Percentiles rank a stretch among this genome's conserved stretches.
Conservation (phyloP, 2,888 invertebrate genomes). For the Euspilapteryx auroguttella region DNA sequence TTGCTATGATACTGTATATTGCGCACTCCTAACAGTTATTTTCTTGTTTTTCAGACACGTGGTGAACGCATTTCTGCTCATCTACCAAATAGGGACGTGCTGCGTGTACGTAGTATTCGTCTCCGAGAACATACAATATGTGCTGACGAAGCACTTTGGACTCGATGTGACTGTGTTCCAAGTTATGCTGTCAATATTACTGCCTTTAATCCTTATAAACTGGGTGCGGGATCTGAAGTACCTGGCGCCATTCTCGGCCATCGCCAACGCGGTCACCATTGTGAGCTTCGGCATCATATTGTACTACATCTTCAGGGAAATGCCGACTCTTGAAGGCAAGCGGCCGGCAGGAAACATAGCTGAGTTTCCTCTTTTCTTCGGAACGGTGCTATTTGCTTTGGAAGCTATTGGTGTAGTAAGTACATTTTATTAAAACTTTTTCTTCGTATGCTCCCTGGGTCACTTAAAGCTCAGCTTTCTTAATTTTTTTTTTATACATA, state of each 20-base stretch:
- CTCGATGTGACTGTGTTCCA: slow-evolving; percentile 55
- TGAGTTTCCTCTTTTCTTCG: slow-evolving; percentile 90
- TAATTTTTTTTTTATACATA: no score
- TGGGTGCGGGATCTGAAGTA: slow-evolving; percentile 84
- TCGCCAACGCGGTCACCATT: slow-evolving; percentile 85
- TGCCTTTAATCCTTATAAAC: slow-evolving; percentile 78
- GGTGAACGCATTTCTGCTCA: slow-evolving; percentile 73
- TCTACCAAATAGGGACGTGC: slow-evolving; percentile 95
- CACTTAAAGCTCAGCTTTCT: no score
- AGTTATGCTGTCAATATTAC: slow-evolving; percentile 72
- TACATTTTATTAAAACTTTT: slow-evolving; percentile 11
- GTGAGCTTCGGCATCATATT: slow-evolving; percentile 83
- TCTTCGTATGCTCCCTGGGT: no score
- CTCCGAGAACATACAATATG: slow-evolving; percentile 77
- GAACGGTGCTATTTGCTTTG: slow-evolving; percentile 93
- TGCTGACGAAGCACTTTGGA: slow-evolving; percentile 56
- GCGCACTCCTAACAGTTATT: not conserved
- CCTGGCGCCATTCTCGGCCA: slow-evolving; percentile 85
- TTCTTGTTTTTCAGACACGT: slow-evolving; percentile 60
- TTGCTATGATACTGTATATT: no score
- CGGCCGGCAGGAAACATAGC: slow-evolving; percentile 65
- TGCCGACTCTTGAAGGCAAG: slow-evolving; percentile 65
- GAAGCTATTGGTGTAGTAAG: slow-evolving; percentile 92
- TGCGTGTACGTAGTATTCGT: slow-evolving; percentile 97
- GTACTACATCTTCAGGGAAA: slow-evolving; percentile 79